Base-by-base conservation (phyloP, 1,140 invertebrate species). In the Leguminivora glycinivorella region DNA sequence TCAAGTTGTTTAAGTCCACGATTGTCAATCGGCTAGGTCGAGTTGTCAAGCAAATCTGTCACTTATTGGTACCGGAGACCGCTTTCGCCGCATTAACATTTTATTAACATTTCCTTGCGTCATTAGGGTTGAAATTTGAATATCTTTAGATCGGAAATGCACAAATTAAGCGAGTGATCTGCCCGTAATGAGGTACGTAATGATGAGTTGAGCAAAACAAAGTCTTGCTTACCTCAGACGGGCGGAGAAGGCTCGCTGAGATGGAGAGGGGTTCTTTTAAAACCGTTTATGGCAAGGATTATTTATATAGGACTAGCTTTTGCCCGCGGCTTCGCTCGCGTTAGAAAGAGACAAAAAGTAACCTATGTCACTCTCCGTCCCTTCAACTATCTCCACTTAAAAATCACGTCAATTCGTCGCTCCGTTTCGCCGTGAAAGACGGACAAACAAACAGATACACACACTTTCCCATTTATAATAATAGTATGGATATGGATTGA, bases 41-140 rank as follows among this genome's bases (percentile, higher is more conserved):
- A n/a, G n/a, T n/a, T 82, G 87, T 91, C 89, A 90, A 89, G 88
- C 87, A 89, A 91, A 91, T 91, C 88, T 88, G 87, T 90, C 88
- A 88, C 85, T 90, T 89, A 91, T 89, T 85, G 89, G 76, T 70
- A 74, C 70, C 68, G 72, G 73, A 70, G 80, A 75, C 83, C 84
- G 84, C 86, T 88, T 85, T 84, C 85, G 83, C 81, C 72, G 77
- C 83, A 91, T 91, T 91, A 89, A 89, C 87, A 91, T 91, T 91
- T 89, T 91, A 91, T 91, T 91, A 91, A 87, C 89, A 91, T 91
- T 91, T 88, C 81, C 83, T 76, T 80, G 80, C 83, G 81, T 89
- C 88, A 91, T 91, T 91, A 91, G 83, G 79, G 89, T 84, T 85
- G 81, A 84, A 82, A 91, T 91, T 91, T 91, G 88, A 91, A 91